These are phyloP conservation scores for Cecidostiba fungosa DNA, from an alignment of 2,888 invertebrate genomes.

Conservation along the genomic window DNA sequence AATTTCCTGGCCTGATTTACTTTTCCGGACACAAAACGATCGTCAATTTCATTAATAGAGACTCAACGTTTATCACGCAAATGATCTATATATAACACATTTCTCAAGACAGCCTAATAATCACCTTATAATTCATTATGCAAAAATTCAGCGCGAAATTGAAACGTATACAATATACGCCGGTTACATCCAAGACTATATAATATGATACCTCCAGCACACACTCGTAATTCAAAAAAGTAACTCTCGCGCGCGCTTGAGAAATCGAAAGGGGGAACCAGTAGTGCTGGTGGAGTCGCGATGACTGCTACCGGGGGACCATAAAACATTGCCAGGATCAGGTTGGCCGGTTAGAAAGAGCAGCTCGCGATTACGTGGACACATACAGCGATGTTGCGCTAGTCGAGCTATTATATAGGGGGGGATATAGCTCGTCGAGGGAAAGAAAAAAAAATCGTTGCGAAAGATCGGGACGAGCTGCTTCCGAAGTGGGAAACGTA, in stretches of 20 bases:
- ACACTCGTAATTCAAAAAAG: neutral
- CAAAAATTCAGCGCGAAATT: neutral
- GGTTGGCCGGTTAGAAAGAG: slow-evolving; percentile 12
- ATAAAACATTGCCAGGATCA: slow-evolving; percentile 24
- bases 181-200: neutral
- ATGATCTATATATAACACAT: too few relatives aligned
- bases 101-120: neutral
- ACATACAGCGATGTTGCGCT: slow-evolving; percentile 32
- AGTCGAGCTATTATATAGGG: neutral
- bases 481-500: slow-evolving; percentile 54
- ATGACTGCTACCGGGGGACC: neutral
- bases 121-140: neutral
- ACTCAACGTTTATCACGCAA: neutral
- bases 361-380: slow-evolving; percentile 35
- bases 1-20: neutral
- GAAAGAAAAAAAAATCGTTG: slow-evolving; percentile 36
- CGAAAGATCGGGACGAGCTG: slow-evolving; percentile 40
- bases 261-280: slow-evolving; percentile 19
- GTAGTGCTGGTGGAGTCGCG: neutral
- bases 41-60: too few relatives aligned
- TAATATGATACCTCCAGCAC: neutral
- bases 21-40: neutral
- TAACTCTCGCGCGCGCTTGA: slow-evolving; percentile 3
- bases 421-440: slow-evolving; percentile 35
- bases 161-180: neutral